Evolutionary conservation across 2,797 vertebrate species (phyloP), one percentile per base, ranked within the genome.

Genomic region (Myripristis jacobus): DNA sequence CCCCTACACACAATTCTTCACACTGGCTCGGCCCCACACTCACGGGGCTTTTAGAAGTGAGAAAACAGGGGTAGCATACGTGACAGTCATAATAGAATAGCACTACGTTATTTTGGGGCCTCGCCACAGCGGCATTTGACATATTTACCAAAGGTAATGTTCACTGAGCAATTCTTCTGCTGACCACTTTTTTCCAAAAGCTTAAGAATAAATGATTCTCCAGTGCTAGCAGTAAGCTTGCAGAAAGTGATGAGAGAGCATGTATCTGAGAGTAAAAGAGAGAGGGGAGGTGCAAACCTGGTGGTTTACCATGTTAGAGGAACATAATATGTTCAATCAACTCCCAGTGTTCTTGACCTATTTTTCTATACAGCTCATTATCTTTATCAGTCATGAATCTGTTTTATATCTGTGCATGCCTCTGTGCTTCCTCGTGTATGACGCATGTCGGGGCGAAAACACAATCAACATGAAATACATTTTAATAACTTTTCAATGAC

Each of bases 281-380:
- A 36, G 58, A 53, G 16, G 21, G 41, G 34, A 61, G 61, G 36
- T 41, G 47, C 73, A 73, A 70, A 57, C 51, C 13, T 8, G 18
- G 27, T 68, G 38, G 60, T 70, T 78, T 73, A 68, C 59, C 27
- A 48, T 80, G 67, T 75, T 43, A 67, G 55, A 48, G 56, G 66
- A 75, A 62, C n/a, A 34, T 70, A 70, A 65, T 67, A 76, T 31
- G 31, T 75, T 62, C 73, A 75, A 74, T 84, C 73, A 82, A 75
- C 50, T 85, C 70, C 43, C 66, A 65, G 51, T 16, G 48, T 79
- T 85, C 66, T 74, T 89, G 81, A 89, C 84, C 82, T 65, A 82
- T 88, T 92, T 92, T 77, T 61, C 51, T 47, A 54, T 77, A 75
- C 69, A 76, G 65, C 75, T 74, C 78, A 80, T 88, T 77, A 84